Evolutionary conservation across 2,797 vertebrate species (phyloP), one percentile per base, ranked within the genome.

Genomic region (Atherinosoma microstoma): DNA sequence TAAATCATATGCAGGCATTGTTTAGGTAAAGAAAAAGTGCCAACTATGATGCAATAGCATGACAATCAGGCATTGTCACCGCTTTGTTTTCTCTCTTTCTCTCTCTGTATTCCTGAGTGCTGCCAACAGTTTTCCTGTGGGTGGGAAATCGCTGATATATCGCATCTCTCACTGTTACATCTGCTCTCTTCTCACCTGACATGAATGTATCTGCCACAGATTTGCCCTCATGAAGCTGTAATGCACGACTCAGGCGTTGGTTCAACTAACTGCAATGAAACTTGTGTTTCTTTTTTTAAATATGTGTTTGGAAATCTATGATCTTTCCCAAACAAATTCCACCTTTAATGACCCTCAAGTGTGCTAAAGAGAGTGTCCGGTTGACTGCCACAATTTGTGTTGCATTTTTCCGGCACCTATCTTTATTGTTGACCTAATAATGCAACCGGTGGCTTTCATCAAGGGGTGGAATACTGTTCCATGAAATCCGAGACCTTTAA

Each of bases 121-220:
- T 67, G 70, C 76, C 58, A 76, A 76, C 66, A 66, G 64, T 83
- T 80, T 78, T 83, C 79, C 71, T 62, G 75, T 70, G 64, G 65
- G 72, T 58, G 70, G 72, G 73, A 66, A 70, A 74, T 70, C 15
- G 20, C 75, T 58, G 45, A 64, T 70, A 75, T 64, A 61, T 73
- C 61, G 70, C 84, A 63, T 67, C 66, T 70, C 45, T 78, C 30
- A 35, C 69, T 51, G 64, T 71, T 79, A 70, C 61, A 83, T 81
- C 75, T 59, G 57, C 78, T 72, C 53, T 53, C 42, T 53, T 61
- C 66, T 54, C 11, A 35, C 58, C 53, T 54, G 80, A 79, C 61
- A 58, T 68, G 68, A 78, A 78, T 40, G 38, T 58, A 59, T 70
- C 78, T 72, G 51, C 49, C 62, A 42, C 68, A 73, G 13, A 82